phyloP scores from a whole-genome alignment of 2,888 invertebrate genomes.

The Apomyelois bistriatella region DNA sequence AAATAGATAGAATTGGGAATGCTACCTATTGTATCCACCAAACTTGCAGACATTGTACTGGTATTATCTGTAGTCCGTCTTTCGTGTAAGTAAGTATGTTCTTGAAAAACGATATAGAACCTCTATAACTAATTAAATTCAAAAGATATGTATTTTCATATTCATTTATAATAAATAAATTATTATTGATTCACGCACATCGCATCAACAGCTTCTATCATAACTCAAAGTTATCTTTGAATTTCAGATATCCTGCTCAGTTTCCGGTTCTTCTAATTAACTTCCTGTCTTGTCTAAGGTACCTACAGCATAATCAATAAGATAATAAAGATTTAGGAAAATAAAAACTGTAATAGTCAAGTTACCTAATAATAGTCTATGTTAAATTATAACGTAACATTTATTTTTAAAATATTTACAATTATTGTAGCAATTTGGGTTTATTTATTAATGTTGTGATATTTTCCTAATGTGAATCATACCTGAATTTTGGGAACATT shows the following conservation, averaged over 20 bases:
- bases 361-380: constrained; percentile 42
- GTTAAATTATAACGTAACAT: constrained; percentile 66
- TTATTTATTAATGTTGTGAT: constrained; percentile 71
- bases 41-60: too few relatives aligned
- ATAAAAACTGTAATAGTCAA: constrained; percentile 49
- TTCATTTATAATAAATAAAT: too few relatives aligned
- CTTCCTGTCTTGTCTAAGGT: constrained; percentile 32
- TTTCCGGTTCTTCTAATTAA: constrained; percentile 27
- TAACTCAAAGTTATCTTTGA: not conserved
- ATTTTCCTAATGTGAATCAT: constrained; percentile 73
- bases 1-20: too few relatives aligned
- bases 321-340: constrained; percentile 41
- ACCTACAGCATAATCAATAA: constrained; percentile 46
- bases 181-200: too few relatives aligned
- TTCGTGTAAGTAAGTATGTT: too few relatives aligned
- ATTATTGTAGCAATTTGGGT: constrained; percentile 71
- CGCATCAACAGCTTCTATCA: not conserved
- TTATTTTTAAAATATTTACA: constrained; percentile 72
- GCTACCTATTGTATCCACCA: too few relatives aligned
- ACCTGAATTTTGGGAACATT: constrained; percentile 68
- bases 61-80: too few relatives aligned
- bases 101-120: too few relatives aligned
- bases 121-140: too few relatives aligned
- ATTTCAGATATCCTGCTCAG: constrained; percentile 38
- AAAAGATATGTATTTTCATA: too few relatives aligned